Base-by-base conservation (phyloP, 2,113 vertebrate species). In the Eurystomus gularis region DNA sequence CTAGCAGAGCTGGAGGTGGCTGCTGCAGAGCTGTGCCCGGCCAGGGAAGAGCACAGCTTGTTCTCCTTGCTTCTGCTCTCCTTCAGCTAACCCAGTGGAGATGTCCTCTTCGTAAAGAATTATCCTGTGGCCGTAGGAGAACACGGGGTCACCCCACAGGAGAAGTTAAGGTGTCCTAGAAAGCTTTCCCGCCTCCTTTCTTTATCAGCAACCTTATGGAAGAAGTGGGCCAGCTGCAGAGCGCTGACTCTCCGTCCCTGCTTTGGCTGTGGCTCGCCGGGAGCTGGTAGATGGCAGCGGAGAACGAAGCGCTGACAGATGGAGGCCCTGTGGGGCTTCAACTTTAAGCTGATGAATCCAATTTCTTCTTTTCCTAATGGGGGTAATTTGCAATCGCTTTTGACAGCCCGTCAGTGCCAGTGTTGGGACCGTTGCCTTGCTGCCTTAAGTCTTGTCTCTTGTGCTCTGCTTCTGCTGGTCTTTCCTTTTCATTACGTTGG, bases 341-440 rank as follows among this genome's bases (percentile, higher is more conserved):
- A 0, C 40, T 69, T 46, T 3, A 17, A 86, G 54, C 82, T 35
- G 31, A 12, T 84, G 69, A 44, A 52, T 70, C 57, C 62, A 42
- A 9, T 24, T 61, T 57, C 79, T 90, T 54, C 60, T 76, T 23
- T 48, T 69, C n/a, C 68, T 64, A 25, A 9, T 21, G 61, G 49
- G 40, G 52, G 44, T 58, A 35, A 37, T 24, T 35, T 65, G 39
- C 42, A 35, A 16, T 65, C 1, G 6, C n/a, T 68, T 19, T 7
- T 81, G 66, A 20, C 42, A 33, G 28, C 55, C 40, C 3, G 2
- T 31, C 10, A 24, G 48, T 21, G 11, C 46, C 37, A 10, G 17
- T 13, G 35, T 42, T 35, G 62, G 66, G 68, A 6, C 46, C 1
- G 0, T 37, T 0, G 1, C 55, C 12, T 13, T 33, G 76, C n/a